These are phyloP conservation scores for Drosophila nasuta DNA, from an alignment of 1,140 invertebrate genomes.

Conservation along the genomic window DNA sequence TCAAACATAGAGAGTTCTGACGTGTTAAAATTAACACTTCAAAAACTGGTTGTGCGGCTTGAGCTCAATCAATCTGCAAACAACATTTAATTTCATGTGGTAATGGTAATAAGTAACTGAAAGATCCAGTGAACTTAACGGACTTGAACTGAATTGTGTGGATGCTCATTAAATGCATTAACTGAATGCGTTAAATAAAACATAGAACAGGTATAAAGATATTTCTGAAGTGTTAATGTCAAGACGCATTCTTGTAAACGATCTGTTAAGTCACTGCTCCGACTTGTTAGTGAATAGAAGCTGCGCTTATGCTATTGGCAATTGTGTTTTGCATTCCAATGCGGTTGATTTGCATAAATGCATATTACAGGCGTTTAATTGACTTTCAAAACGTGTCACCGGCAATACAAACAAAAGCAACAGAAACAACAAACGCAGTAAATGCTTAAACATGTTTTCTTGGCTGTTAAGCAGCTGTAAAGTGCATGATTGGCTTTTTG, in stretches of 20 bases:
- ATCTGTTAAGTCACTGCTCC: conserved; percentile 2
- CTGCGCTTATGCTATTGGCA: conserved; percentile 1
- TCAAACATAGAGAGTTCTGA: conserved; percentile 19
- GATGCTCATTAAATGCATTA: background rate
- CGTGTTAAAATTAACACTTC: conserved; percentile 35
- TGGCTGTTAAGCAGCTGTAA: conserved; percentile 53
- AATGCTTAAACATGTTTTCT: conserved; percentile 55
- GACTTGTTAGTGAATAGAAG: background rate
- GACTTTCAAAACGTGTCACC: conserved; percentile 75
- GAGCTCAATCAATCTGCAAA: conserved; percentile 8
- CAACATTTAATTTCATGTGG: conserved; percentile 21
- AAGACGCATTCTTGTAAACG: background rate
- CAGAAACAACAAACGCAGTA: conserved; percentile 36
- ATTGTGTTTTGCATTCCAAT: conserved; percentile 35
- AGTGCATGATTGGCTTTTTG: conserved; percentile 62
- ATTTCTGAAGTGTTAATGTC: too few relatives aligned
- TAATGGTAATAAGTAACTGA: conserved; percentile 6
- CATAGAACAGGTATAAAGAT: too few relatives aligned
- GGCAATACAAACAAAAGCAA: conserved; percentile 26
- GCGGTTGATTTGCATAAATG: conserved; percentile 67
- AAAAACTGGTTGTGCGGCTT: conserved; percentile 43
- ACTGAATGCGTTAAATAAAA: background rate
- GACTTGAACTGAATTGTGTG: background rate
- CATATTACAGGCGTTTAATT: conserved; percentile 76
- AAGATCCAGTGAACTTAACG: conserved; percentile 4